A percentile compares a stretch with the other conserved stretches of the same genome.
phyloP scores from a whole-genome alignment of 2,797 vertebrate species.

The Diplodus sargus region DNA sequence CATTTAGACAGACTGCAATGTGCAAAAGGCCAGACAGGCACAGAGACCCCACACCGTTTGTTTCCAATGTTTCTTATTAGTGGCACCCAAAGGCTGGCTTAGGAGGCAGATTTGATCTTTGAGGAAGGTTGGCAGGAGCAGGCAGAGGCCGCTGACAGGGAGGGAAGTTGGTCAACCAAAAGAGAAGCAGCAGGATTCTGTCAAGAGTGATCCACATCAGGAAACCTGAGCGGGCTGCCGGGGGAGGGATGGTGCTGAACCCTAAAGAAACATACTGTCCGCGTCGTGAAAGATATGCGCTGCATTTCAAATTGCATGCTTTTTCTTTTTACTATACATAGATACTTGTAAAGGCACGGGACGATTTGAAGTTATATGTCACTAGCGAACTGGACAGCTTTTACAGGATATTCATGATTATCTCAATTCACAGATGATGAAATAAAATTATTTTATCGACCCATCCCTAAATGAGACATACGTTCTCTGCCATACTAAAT shows the following conservation, averaged over 20 bases:
- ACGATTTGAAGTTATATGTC: too few relatives aligned
- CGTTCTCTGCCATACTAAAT: too few relatives aligned
- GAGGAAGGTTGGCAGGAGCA: constrained; percentile 58
- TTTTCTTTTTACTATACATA: too few relatives aligned
- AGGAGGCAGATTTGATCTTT: constrained; percentile 76
- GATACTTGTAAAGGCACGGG: too few relatives aligned
- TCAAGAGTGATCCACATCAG: constrained; percentile 80
- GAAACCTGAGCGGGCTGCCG: constrained; percentile 65
- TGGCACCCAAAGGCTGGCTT: constrained; percentile 69
- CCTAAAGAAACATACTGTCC: constrained; percentile 69
- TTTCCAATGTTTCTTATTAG: constrained; percentile 63
- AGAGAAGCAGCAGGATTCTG: constrained; percentile 80
- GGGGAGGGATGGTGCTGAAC: constrained; percentile 61
- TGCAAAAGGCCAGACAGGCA: constrained; percentile 39
- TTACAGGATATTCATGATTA: too few relatives aligned
- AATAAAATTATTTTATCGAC: too few relatives aligned
- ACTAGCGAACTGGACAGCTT: too few relatives aligned
- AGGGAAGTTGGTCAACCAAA: constrained; percentile 75
- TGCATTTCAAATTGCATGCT: too few relatives aligned
- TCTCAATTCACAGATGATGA: too few relatives aligned
- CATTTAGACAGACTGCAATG: constrained; percentile 45
- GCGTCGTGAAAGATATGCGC: constrained; percentile 60
- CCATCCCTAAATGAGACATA: too few relatives aligned
- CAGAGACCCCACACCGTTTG: constrained; percentile 42
- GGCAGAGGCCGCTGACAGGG: constrained; percentile 56